These are phyloP conservation scores for Gastrophryne carolinensis DNA, from an alignment of 2,797 vertebrate species.

Conservation along the genomic window DNA sequence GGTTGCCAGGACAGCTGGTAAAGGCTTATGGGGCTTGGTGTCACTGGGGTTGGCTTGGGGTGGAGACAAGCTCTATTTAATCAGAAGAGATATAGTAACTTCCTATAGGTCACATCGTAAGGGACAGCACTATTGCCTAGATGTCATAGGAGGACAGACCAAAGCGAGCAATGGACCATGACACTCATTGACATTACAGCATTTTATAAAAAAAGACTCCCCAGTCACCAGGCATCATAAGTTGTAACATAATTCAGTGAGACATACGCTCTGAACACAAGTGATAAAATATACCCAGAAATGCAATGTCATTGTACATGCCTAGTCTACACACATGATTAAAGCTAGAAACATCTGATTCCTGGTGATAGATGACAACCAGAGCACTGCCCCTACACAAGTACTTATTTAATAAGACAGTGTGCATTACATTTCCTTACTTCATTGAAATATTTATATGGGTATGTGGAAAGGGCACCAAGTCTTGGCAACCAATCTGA, in stretches of 20 bases:
- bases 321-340: not conserved
- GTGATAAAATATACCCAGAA: slow-evolving; percentile 5
- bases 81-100: slow-evolving; percentile 24
- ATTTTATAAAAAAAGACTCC: not conserved
- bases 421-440: not conserved
- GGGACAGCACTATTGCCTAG: not conserved
- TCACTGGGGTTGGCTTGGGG: slow-evolving; percentile 14
- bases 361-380: not conserved
- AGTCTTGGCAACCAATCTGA: not conserved
- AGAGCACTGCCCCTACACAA: not conserved
- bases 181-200: not conserved
- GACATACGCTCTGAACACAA: not conserved
- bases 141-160: slow-evolving; percentile 4
- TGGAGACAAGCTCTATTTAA: slow-evolving; percentile 32
- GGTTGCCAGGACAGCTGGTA: not conserved
- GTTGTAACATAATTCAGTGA: not conserved
- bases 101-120: slow-evolving; percentile 1
- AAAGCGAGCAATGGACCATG: not conserved
- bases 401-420: not conserved
- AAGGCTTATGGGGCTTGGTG: slow-evolving; percentile 25
- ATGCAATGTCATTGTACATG: slow-evolving; percentile 40
- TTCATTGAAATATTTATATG: no score
- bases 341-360: not conserved
- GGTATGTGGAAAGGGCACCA: not conserved
- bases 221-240: not conserved